A percentile compares a stretch with the other conserved stretches of the same genome.
These are phyloP conservation scores for Tetheella fluctuosa DNA, from an alignment of 2,888 invertebrate species.

Conservation along the genomic window DNA sequence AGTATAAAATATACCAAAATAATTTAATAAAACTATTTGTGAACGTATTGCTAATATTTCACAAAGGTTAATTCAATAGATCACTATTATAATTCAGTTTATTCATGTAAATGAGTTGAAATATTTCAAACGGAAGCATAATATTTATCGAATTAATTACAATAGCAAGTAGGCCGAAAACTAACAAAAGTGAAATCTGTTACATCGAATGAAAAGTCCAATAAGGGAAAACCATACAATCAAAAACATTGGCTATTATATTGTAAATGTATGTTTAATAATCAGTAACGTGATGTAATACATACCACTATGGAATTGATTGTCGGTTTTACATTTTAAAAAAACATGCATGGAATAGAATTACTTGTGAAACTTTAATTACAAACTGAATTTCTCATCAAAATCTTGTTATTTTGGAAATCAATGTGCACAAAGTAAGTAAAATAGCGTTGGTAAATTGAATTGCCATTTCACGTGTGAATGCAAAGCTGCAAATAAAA, in stretches of 20 bases:
- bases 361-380: too few species aligned
- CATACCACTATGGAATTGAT: not conserved
- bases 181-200: not conserved
- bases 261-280: not conserved
- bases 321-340: not conserved
- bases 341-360: not conserved
- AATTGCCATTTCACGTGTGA: not conserved
- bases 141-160: not conserved
- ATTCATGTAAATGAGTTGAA: not conserved
- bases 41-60: too few species aligned
- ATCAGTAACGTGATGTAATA: not conserved
- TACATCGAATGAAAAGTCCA: not conserved
- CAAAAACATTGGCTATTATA: not conserved
- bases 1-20: not conserved
- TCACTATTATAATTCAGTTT: not conserved
- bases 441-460: not conserved
- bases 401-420: too few species aligned
- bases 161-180: not conserved
- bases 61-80: too few species aligned
- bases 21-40: too few species aligned
- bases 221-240: constrained; percentile 4
- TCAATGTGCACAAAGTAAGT: not conserved
- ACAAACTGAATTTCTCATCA: too few species aligned
- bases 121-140: not conserved
- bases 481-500: not conserved